phyloP scores from a whole-genome alignment of 2,113 vertebrate genomes.

The Carlito syrichta region DNA sequence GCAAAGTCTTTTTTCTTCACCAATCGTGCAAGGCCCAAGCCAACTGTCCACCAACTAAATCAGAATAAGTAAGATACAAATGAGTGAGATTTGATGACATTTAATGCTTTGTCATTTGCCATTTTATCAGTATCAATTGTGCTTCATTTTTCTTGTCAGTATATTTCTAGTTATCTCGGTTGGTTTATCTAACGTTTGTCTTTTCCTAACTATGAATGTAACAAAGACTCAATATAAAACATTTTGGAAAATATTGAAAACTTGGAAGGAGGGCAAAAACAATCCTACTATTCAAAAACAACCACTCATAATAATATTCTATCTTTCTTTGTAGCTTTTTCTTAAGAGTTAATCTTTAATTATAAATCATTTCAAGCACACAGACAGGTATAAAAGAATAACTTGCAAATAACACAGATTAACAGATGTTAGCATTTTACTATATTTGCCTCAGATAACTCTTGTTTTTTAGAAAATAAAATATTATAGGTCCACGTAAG shows the following conservation, averaged over 20 bases:
- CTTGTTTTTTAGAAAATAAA: not conserved
- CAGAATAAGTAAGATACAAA: not conserved
- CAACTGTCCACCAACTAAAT: not conserved
- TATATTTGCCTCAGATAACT: not conserved
- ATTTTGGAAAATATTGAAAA: not conserved
- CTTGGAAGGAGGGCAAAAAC: not conserved
- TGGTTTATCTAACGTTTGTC: not conserved
- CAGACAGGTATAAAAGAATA: not conserved
- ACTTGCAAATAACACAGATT: not conserved
- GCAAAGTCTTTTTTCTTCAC: not conserved
- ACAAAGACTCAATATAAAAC: not conserved
- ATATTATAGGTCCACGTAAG: not conserved
- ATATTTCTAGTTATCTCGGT: not conserved
- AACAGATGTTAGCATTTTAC: not conserved
- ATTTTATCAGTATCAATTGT: not conserved
- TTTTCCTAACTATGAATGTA: conserved; percentile 23
- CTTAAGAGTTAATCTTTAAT: conserved; percentile 22
- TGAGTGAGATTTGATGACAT: not conserved
- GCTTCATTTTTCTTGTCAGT: not conserved
- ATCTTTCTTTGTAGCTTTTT: not conserved
- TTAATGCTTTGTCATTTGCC: not conserved
- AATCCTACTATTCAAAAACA: not conserved
- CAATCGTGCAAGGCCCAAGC: not conserved
- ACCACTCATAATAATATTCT: not conserved
- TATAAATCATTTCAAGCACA: conserved; percentile 30